A percentile compares a stretch with the other conserved stretches of the same genome.
Conservation (phyloP, 64 coral and sea anemone species). For the Dendrophyllia cribrosa region DNA sequence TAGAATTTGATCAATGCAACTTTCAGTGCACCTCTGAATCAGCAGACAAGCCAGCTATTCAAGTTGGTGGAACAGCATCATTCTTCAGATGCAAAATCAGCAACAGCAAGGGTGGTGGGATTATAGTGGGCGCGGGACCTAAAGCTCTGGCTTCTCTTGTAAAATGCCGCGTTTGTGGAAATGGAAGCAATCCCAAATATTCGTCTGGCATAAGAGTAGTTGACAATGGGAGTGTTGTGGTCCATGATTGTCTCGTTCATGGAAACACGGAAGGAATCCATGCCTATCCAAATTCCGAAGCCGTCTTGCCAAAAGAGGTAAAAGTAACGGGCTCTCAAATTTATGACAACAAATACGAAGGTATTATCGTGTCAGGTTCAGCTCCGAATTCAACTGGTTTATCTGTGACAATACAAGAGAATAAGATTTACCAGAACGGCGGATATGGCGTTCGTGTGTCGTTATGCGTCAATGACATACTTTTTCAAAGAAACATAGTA, state of each 20-base stretch:
- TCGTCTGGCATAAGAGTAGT: neutral
- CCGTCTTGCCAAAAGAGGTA: neutral
- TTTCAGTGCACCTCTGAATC: neutral
- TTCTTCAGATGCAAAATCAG: neutral
- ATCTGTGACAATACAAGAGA: neutral
- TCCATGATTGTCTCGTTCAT: neutral
- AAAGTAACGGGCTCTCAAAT: neutral
- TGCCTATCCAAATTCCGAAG: neutral
- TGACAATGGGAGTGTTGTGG: neutral
- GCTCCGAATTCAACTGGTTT: neutral
- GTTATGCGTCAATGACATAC: neutral
- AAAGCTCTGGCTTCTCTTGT: neutral
- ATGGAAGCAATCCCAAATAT: neutral
- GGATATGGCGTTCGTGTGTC: neutral
- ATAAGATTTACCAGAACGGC: slow-evolving; percentile 5
- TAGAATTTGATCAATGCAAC: neutral
- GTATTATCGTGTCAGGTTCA: neutral
- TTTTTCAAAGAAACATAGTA: neutral
- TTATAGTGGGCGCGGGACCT: neutral
- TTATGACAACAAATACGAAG: slow-evolving; percentile 34
- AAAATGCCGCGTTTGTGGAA: neutral
- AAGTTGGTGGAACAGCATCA: neutral
- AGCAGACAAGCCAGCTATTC: neutral
- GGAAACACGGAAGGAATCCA: neutral
- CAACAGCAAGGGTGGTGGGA: neutral